Base-by-base conservation (phyloP, 2,113 vertebrate species). In the Hucho hucho region DNA sequence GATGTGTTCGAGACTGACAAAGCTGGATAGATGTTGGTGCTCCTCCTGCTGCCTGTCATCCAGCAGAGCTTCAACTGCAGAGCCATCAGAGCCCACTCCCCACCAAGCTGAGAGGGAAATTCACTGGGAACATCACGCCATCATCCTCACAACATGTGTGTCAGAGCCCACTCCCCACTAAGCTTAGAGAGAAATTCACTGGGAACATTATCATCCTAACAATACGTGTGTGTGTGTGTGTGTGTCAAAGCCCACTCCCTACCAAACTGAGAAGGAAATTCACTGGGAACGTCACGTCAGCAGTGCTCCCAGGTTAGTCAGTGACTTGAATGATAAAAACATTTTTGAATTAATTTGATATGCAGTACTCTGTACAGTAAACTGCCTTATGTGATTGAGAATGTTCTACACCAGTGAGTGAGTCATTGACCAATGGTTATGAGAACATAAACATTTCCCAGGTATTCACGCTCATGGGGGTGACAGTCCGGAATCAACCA, bases 401-500 rank as follows among this genome's bases (percentile, higher is more conserved):
- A 64, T 64, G 24, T 28, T 2, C 3, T 25, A 28, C 11, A 13
- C 25, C 63, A 26, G 24, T 25, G 6, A 64, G 6, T 64, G 11
- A 29, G 16, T 20, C 18, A 32, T 18, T 67, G 4, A 5, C 18
- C 7, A 9, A 67, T 29, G 14, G 65, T 7, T 26, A 37, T 28
- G 7, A 16, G 14, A 67, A 67, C 65, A 16, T 67, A 29, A 67
- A 32, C 65, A 83, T 79, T 22, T 78, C 66, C 70, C 14, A 75
- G 64, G 73, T n/a, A 66, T 76, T 76, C 58, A 64, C 22, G 26
- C 3, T 46, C 22, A 29, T 65, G 82, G 49, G 49, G 20, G 22
- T 76, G 58, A 75, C 22, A 4, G 28, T 71, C 66, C 28, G 16
- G 72, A 81, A 81, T 69, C 75, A 81, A 47, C 75, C 80, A 73